Evolutionary conservation across 1,140 invertebrate genomes (phyloP).

Genomic region (Cyphomyrmex costatus): DNA sequence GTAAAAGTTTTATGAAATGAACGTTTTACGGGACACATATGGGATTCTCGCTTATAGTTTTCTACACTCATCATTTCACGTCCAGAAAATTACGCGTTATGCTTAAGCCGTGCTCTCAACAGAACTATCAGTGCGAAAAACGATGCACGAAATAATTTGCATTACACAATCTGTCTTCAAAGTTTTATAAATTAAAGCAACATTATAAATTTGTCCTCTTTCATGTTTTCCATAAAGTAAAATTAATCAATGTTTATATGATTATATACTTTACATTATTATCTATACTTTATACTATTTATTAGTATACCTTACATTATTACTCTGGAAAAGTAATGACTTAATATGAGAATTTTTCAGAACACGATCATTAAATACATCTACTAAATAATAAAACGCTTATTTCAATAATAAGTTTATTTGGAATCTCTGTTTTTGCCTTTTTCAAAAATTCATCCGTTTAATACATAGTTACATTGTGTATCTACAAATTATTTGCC

Average conservation of each 20-base stretch:
- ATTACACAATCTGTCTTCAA: not conserved
- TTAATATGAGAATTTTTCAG: slow-evolving; percentile 14
- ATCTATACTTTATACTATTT: not conserved
- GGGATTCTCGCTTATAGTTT: slow-evolving; percentile 43
- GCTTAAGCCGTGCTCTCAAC: not conserved
- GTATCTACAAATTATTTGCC: not conserved
- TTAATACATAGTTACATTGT: not conserved
- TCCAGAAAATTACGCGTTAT: slow-evolving; percentile 23
- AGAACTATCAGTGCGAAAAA: slow-evolving; percentile 1
- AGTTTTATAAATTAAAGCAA: not conserved
- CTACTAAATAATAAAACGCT: not conserved
- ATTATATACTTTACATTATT: not conserved
- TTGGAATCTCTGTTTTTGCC: not conserved
- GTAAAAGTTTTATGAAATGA: slow-evolving; percentile 32
- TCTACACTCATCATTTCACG: slow-evolving; percentile 23
- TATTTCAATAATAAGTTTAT: not conserved
- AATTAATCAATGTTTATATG: slow-evolving; percentile 26
- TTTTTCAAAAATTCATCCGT: not conserved
- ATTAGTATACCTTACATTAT: too few species aligned
- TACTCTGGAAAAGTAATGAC: slow-evolving; percentile 3
- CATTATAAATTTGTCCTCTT: not conserved
- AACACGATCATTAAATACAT: not conserved
- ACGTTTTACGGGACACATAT: slow-evolving; percentile 15
- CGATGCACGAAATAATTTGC: not conserved
- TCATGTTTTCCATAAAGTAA: not conserved